phyloP scores from a whole-genome alignment of 2,888 invertebrate species.

The Trissolcus japonicus region DNA sequence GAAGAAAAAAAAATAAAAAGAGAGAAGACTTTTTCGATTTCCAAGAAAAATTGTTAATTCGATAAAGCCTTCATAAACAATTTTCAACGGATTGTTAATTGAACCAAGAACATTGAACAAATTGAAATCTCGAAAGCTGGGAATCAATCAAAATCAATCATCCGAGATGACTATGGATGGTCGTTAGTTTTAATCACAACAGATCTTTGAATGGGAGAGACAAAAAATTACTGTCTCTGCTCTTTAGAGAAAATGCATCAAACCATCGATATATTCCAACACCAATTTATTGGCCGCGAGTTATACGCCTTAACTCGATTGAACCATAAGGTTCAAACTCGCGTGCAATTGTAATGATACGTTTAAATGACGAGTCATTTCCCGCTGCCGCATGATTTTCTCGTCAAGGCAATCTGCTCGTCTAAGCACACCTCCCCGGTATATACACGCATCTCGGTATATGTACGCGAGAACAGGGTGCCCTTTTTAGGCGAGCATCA shows the following conservation, averaged over 20 bases:
- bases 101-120: no score
- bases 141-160: no score
- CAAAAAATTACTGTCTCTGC: not conserved
- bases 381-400: constrained; percentile 74
- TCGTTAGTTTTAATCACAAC: no score
- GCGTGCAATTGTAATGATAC: constrained; percentile 69
- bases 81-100: no score
- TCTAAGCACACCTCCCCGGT: constrained; percentile 52
- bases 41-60: no score
- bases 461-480: constrained; percentile 41
- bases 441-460: constrained; percentile 49
- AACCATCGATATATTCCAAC: not conserved
- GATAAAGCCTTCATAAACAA: no score
- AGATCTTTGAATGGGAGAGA: no score
- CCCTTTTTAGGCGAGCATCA: constrained; percentile 51
- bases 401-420: constrained; percentile 75
- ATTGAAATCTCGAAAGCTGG: no score
- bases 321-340: constrained; percentile 62
- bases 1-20: no score
- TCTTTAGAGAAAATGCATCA: not conserved
- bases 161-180: no score
- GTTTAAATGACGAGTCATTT: constrained; percentile 76
- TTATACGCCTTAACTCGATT: constrained; percentile 1
- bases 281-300: not conserved
- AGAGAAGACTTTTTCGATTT: no score